Percentiles rank a stretch among this genome's conserved stretches.
Evolutionary conservation across 2,888 invertebrate species (phyloP).

Genomic region (Tyria jacobaeae): DNA sequence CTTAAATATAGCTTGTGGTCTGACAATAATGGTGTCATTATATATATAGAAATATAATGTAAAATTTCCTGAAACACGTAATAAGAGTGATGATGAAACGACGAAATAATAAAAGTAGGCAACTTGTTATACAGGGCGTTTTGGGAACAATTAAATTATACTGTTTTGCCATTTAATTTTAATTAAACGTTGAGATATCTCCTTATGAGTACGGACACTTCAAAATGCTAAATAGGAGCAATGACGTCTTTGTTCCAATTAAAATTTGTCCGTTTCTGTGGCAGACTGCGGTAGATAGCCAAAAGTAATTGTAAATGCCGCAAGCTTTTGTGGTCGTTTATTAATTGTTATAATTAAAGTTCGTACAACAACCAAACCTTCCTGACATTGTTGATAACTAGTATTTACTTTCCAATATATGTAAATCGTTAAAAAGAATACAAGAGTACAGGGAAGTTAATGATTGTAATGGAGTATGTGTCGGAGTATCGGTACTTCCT

Average conservation of each 20-base stretch:
- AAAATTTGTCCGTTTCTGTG: slow-evolving; percentile 1
- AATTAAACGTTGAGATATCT: slow-evolving; percentile 1
- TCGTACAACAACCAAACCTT: too few relatives aligned
- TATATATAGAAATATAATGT: not conserved
- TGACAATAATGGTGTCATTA: not conserved
- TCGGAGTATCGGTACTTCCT: not conserved
- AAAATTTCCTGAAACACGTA: not conserved
- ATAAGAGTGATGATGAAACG: not conserved
- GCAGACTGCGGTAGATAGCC: not conserved
- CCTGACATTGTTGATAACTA: too few relatives aligned
- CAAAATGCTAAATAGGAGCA: not conserved
- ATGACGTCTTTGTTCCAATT: slow-evolving; percentile 9
- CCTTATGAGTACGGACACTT: slow-evolving; percentile 9
- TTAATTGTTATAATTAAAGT: not conserved
- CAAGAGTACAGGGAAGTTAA: not conserved
- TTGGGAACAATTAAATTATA: slow-evolving; percentile 3
- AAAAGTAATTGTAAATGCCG: not conserved
- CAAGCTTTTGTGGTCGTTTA: not conserved
- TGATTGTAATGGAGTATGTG: not conserved
- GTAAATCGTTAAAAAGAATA: not conserved
- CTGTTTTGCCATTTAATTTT: slow-evolving; percentile 9
- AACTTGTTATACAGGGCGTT: slow-evolving; percentile 1
- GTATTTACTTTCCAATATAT: not conserved
- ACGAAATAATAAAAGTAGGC: slow-evolving; percentile 11
- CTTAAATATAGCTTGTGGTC: not conserved